Evolutionary conservation across 2,797 vertebrate genomes (phyloP), one percentile per base, ranked within the genome.

Genomic region (Anisognathus igniventris): DNA sequence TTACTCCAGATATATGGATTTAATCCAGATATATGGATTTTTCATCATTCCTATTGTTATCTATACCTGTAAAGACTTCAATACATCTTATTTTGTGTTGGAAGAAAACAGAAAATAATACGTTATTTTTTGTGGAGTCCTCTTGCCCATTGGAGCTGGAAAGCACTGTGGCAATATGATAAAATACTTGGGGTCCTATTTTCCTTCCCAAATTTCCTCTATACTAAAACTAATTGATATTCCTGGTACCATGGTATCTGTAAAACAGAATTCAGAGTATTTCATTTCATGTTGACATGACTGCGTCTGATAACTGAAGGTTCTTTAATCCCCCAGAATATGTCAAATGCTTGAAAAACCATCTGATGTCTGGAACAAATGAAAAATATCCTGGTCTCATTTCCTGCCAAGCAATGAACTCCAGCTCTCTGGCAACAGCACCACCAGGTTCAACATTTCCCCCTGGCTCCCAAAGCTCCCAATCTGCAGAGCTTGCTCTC

Each of bases 361-460:
- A 90, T 61, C 76, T 92, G 45, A 84, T 90, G 57, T 88, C 92
- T 70, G 76, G 68, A 94, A 68, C 37, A 83, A 88, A 81, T 65
- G 39, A 72, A 60, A 93, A 95, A 91, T 22, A 80, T 31, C 53
- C 54, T 7, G 54, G 3, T 72, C 61, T 80, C 23, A 21, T 67
- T 87, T 90, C 85, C 87, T 94, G 61, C 78, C 67, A 74, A 80
- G 87, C 60, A 62, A 40, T 18, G 60, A 92, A 70, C 71, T 92
- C 61, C 8, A 35, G 62, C 83, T 86, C 70, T 81, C 45, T 35
- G 72, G 73, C 57, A 87, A 39, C 64, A 66, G 74, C 61, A 64
- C 2, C 0, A 0, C 12, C 81, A 93, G n/a, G 50, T 74, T 67
- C 6, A 83, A 66, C 67, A 50, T 40, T 62, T 64, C 40, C 47